phyloP scores from a whole-genome alignment of 1,140 invertebrate genomes.

The Eciton burchellii region DNA sequence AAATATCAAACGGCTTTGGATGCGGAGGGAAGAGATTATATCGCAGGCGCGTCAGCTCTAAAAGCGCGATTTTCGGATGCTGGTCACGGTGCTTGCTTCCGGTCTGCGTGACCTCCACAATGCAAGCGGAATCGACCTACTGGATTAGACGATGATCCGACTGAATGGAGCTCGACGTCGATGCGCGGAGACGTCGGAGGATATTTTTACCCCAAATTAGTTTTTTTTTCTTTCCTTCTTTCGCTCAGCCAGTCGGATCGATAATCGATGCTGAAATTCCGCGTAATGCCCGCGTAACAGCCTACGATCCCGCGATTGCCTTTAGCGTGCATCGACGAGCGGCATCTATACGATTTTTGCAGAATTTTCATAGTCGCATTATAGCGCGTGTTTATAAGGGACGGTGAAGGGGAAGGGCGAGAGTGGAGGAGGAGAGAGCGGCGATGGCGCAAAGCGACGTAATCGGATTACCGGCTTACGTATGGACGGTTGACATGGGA shows the following conservation, averaged over 20 bases:
- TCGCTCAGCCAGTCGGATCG: slow-evolving; percentile 30
- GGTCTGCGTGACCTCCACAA: slow-evolving; percentile 1
- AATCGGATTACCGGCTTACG: slow-evolving; percentile 59
- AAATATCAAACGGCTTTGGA: background rate
- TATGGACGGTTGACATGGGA: slow-evolving; percentile 17
- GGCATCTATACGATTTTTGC: slow-evolving; percentile 26
- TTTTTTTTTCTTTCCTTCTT: slow-evolving; percentile 51
- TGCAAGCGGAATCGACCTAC: background rate
- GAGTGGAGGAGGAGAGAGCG: background rate
- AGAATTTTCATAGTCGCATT: slow-evolving; percentile 31
- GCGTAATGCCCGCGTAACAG: slow-evolving; percentile 44
- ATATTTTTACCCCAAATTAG: slow-evolving; percentile 52
- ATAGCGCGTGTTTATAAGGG: slow-evolving; percentile 28
- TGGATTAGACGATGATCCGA: slow-evolving; percentile 26
- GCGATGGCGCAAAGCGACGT: slow-evolving; percentile 47
- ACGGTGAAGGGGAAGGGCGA: too few species aligned
- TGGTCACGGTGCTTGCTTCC: background rate
- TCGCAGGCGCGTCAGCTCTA: background rate
- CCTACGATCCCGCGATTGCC: background rate
- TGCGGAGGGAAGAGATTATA: background rate
- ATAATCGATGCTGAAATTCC: slow-evolving; percentile 55
- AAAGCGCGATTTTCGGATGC: background rate
- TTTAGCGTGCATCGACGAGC: slow-evolving; percentile 8
- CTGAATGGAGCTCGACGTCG: slow-evolving; percentile 33
- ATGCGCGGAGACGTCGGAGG: slow-evolving; percentile 24